These are phyloP conservation scores for Phengaris alcon DNA, from an alignment of 2,888 invertebrate genomes.

Conservation along the genomic window DNA sequence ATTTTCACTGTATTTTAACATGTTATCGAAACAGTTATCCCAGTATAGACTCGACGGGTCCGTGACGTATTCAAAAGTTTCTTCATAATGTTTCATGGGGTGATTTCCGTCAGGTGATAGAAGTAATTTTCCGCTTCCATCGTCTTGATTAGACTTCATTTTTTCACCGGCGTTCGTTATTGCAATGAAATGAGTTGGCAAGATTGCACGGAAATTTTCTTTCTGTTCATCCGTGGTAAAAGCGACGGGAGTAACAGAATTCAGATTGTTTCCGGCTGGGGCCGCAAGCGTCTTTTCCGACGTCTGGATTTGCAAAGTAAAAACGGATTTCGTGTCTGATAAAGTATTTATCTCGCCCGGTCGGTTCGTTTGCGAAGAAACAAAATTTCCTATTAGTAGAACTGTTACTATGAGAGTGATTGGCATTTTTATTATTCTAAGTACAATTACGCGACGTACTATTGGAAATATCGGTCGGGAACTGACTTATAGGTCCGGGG, in stretches of 20 bases:
- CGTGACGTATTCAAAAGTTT: conserved; percentile 38
- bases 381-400: conserved; percentile 54
- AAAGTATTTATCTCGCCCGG: conserved; percentile 52
- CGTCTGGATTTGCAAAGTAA: conserved; percentile 59
- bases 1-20: conserved; percentile 47
- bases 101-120: conserved; percentile 43
- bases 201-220: conserved; percentile 68
- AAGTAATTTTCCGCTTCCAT: conserved; percentile 52
- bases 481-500: conserved; percentile 53
- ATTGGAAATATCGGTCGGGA: conserved; percentile 48
- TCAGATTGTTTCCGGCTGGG: conserved; percentile 70
- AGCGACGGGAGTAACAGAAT: conserved; percentile 51
- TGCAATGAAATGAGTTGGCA: conserved; percentile 54
- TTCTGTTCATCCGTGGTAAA: conserved; percentile 47
- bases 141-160: conserved; percentile 49
- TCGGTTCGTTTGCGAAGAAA: conserved; percentile 49
- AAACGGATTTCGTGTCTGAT: conserved; percentile 47
- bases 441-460: conserved; percentile 43
- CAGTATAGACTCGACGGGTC: conserved; percentile 57
- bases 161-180: conserved; percentile 49
- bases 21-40: conserved; percentile 64
- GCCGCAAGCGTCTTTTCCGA: conserved; percentile 62
- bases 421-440: conserved; percentile 48
- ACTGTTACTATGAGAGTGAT: conserved; percentile 50
- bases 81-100: conserved; percentile 33